Evolutionary conservation across 2,113 vertebrate species (phyloP).

Genomic region (Vireo altiloquus): DNA sequence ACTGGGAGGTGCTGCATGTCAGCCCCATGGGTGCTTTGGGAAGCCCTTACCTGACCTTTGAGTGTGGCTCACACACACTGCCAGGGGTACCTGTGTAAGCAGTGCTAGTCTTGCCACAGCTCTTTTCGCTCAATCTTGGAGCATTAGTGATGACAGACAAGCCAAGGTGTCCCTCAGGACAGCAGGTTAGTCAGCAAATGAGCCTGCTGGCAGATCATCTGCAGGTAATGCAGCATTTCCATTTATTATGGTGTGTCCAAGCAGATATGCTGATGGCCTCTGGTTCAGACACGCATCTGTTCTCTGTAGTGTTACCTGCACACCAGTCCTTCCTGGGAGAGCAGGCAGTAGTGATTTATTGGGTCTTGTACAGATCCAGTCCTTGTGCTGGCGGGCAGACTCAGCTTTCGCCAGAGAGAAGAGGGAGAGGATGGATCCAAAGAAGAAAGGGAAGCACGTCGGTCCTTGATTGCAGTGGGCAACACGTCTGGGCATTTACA

Average conservation of each 20-base stretch:
- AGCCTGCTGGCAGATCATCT: neutral
- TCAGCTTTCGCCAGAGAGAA: neutral
- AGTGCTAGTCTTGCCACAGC: neutral
- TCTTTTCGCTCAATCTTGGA: neutral
- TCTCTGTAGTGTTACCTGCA: fast-evolving
- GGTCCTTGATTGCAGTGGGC: neutral
- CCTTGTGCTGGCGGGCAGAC: neutral
- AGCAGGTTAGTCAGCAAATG: neutral
- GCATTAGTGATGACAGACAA: neutral
- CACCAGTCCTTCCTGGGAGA: neutral
- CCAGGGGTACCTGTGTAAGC: neutral
- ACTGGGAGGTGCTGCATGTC: neutral
- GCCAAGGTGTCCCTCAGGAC: neutral
- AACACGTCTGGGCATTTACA: neutral
- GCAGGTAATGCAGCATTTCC: neutral
- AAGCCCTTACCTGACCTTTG: neutral
- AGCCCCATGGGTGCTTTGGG: neutral
- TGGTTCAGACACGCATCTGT: neutral
- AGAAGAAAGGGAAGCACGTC: neutral
- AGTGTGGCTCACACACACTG: too few relatives aligned
- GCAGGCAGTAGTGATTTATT: neutral
- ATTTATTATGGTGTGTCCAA: neutral
- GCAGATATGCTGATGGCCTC: neutral
- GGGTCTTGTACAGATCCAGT: neutral
- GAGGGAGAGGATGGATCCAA: neutral